Evolutionary conservation across 2,888 invertebrate genomes (phyloP).

Genomic region (Stenotaenia linearis): DNA sequence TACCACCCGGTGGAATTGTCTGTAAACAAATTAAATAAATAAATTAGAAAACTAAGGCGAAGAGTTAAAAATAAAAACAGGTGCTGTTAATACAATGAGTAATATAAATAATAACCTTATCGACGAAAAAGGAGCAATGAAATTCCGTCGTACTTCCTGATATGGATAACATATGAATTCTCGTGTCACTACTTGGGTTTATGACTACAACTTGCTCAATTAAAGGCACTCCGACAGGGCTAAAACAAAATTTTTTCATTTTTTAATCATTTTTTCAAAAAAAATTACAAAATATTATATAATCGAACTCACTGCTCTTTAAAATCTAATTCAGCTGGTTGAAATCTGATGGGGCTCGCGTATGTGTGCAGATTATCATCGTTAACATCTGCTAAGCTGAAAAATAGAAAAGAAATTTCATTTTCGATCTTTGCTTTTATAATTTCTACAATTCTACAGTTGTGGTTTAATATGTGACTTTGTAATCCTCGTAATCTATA

Average conservation of each 20-base stretch:
- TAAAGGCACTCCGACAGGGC: slow-evolving; percentile 80
- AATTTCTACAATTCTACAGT: no score
- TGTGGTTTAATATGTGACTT: no score
- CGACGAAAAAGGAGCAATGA: slow-evolving; percentile 94
- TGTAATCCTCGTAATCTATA: no score
- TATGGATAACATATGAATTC: slow-evolving; percentile 85
- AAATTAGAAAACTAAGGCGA: neutral
- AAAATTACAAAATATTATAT: neutral
- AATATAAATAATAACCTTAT: slow-evolving; percentile 62
- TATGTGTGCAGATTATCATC: slow-evolving; percentile 37
- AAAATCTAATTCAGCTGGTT: slow-evolving; percentile 64
- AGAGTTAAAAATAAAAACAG: slow-evolving; percentile 6
- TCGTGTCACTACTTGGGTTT: slow-evolving; percentile 78
- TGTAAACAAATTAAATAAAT: slow-evolving; percentile 47
- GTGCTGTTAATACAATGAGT: neutral
- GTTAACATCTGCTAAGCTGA: slow-evolving; percentile 35
- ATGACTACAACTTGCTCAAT: slow-evolving; percentile 78
- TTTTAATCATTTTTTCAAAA: neutral
- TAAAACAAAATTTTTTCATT: slow-evolving; percentile 43
- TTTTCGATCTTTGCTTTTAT: no score
- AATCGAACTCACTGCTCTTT: slow-evolving; percentile 57
- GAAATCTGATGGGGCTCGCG: slow-evolving; percentile 50
- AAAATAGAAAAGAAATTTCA: neutral
- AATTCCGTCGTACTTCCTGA: slow-evolving; percentile 91
- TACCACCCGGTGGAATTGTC: slow-evolving; percentile 82